Conservation (phyloP, 1,140 invertebrate genomes). For the Capitella teleta region DNA sequence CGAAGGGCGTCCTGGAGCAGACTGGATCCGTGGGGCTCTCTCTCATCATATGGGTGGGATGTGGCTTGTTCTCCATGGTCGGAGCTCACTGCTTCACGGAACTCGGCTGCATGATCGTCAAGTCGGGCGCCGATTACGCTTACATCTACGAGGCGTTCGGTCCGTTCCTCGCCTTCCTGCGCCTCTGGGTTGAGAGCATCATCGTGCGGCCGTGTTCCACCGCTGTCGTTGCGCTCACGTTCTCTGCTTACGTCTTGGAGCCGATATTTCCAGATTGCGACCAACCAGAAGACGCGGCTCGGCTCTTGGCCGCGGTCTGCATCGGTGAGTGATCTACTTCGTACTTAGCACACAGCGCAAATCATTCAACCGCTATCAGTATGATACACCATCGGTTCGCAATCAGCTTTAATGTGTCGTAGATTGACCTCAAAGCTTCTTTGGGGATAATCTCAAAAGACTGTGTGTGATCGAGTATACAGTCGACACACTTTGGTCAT, state of each 20-base stretch:
- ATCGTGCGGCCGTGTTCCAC: conserved; percentile 64
- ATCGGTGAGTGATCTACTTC: conserved; percentile 35
- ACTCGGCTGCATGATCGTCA: conserved; percentile 14
- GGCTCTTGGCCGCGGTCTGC: conserved; percentile 32
- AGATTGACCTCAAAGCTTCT: too few species aligned
- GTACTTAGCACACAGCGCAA: too few species aligned
- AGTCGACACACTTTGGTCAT: too few species aligned
- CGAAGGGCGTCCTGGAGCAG: conserved; percentile 66
- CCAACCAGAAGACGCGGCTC: conserved; percentile 29
- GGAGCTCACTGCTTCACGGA: conserved; percentile 20
- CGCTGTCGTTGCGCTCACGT: conserved; percentile 41
- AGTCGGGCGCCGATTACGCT: conserved; percentile 20
- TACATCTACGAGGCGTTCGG: conserved; percentile 39
- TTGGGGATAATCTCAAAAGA: too few species aligned
- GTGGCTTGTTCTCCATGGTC: conserved; percentile 64
- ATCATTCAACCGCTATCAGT: too few species aligned
- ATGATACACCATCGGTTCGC: too few species aligned
- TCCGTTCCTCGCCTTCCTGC: conserved; percentile 36
- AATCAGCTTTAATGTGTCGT: too few species aligned
- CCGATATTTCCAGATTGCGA: conserved; percentile 39
- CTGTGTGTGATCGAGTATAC: too few species aligned
- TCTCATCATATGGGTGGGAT: conserved; percentile 63
- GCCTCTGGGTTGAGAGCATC: conserved; percentile 49
- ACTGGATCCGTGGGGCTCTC: conserved; percentile 68
- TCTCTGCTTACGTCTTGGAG: conserved; percentile 39